Evolutionary conservation across 1,140 invertebrate genomes (phyloP), one percentile per base, ranked within the genome.

Genomic region (Plutomurus gul): DNA sequence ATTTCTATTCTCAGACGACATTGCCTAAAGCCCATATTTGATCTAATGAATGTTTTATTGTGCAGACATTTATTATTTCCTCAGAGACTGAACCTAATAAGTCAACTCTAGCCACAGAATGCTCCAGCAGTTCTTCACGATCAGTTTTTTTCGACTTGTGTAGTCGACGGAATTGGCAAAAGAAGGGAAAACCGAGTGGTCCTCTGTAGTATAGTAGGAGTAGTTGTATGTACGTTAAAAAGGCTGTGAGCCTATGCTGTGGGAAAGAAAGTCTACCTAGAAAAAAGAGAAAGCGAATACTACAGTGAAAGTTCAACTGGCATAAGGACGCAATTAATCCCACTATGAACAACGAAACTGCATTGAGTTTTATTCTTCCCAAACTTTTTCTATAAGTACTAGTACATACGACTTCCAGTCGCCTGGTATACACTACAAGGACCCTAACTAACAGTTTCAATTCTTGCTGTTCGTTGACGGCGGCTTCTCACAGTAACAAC

Each of bases 41-140:
- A 65, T 65, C 56, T 65, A 65, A 65, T 65, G 56, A 65, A 65
- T 65, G 56, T 27, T 65, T 65, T 65, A 65, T 65, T 65, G 56
- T 65, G 25, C 27, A 30, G 56, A 30, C 56, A 65, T 65, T 65
- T 65, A 33, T 33, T 65, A 30, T 33, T n/a, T 65, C 56, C 56
- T 65, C 27, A 8, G 56, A 65, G 56, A 65, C 27, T 27, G 56
- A 30, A 5, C 16, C 11, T 4, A 60, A 27, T 65, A 65, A 33
- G 56, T 18, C 25, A 30, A 30, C 27, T 8, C 30, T 33, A 30
- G 51, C 27, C 56, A n/a, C 25, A 65, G 56, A 13, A 10, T n/a
- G 56, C 56, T 36, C 2, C 2, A 43, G 10, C 39, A 10, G 39
- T 8, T 43, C 7, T n/a, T 43, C 39, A 10, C 11, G 47, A 3